phyloP scores from a whole-genome alignment of 2,797 vertebrate species.

The Phalloptychus januarius region DNA sequence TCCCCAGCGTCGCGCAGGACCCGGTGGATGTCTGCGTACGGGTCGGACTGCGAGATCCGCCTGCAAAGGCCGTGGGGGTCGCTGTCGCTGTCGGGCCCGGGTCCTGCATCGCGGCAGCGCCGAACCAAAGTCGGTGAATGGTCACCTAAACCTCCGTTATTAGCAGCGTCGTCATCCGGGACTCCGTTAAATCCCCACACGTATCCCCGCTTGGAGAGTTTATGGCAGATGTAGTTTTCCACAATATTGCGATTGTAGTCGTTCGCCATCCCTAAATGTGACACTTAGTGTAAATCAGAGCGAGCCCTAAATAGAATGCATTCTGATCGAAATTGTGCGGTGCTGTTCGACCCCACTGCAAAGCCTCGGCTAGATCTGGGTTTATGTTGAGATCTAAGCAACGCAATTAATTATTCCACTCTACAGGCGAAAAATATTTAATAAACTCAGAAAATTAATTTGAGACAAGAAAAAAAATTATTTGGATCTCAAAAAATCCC shows the following conservation, averaged over 20 bases:
- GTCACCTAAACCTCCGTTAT: constrained; percentile 71
- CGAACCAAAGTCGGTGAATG: constrained; percentile 67
- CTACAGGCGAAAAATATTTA: constrained; percentile 22
- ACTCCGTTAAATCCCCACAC: constrained; percentile 82
- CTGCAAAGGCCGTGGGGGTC: constrained; percentile 48
- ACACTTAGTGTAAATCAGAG: constrained; percentile 42
- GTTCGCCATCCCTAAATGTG: constrained; percentile 78
- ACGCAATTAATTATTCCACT: constrained; percentile 36
- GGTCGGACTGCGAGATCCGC: constrained; percentile 57
- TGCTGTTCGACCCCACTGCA: constrained; percentile 23
- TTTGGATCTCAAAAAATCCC: constrained; percentile 43
- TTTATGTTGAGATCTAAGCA: constrained; percentile 24
- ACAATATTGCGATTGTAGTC: constrained; percentile 90
- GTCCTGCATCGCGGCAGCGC: constrained; percentile 61
- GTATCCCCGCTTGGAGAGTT: constrained; percentile 92
- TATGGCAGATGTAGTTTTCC: constrained; percentile 94
- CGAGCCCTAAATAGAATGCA: constrained; percentile 62
- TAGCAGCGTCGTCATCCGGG: constrained; percentile 65
- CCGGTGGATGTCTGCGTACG: constrained; percentile 82
- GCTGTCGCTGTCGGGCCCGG: constrained; percentile 59
- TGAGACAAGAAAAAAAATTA: constrained; percentile 8
- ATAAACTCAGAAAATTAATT: constrained; percentile 28
- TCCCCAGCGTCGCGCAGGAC: constrained; percentile 93
- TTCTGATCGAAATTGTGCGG: constrained; percentile 37
- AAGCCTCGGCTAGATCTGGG: constrained; percentile 35